Base-by-base conservation (phyloP, 2,113 vertebrate genomes). In the Corydoras sp. region DNA sequence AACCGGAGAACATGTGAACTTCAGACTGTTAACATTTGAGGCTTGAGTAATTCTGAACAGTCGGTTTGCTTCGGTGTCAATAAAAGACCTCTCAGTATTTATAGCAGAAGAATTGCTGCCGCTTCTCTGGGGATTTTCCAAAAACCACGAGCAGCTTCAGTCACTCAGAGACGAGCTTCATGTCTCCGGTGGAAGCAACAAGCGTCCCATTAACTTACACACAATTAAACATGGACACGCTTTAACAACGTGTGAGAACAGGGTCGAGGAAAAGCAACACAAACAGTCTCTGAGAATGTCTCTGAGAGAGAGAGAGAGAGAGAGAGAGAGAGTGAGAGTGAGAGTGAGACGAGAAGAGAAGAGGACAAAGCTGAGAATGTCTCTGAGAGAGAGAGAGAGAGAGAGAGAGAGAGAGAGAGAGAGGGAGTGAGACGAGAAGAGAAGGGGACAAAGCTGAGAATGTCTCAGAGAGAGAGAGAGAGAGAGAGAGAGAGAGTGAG, bases 161-260 rank as follows among this genome's bases (percentile, higher is more conserved):
- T n/a, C n/a, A n/a, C n/a, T n/a, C n/a, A n/a, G n/a, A n/a, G n/a
- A n/a, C n/a, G n/a, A n/a, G n/a, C n/a, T n/a, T n/a, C n/a, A n/a
- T n/a, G n/a, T 35, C 32, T 4, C 32, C 32, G 6, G 32, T 35
- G 32, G 32, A 35, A 35, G 32, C 32, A 35, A 35, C 32, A 35
- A 35, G 32, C 3, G 32, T 35, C 32, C 32, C 32, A 4, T 35
- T 35, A 35, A 70, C 49, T 69, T 15, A 64, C 61, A 53, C 35
- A 56, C 60, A 64, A 59, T 56, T 54, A 63, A 15, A 64, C 58
- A 29, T 53, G 62, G 65, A 69, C 18, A 75, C 35, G 69, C 60
- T 58, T 14, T 48, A 9, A 13, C 18, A 18, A 3, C 4, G 18
- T 18, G 64, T 60, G 12, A 66, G 59, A 53, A 68, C 74, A 68